A percentile compares a stretch with the other conserved stretches of the same genome.
These are phyloP conservation scores for Epirrhoe alternata DNA, from an alignment of 2,888 invertebrate genomes.

Conservation along the genomic window DNA sequence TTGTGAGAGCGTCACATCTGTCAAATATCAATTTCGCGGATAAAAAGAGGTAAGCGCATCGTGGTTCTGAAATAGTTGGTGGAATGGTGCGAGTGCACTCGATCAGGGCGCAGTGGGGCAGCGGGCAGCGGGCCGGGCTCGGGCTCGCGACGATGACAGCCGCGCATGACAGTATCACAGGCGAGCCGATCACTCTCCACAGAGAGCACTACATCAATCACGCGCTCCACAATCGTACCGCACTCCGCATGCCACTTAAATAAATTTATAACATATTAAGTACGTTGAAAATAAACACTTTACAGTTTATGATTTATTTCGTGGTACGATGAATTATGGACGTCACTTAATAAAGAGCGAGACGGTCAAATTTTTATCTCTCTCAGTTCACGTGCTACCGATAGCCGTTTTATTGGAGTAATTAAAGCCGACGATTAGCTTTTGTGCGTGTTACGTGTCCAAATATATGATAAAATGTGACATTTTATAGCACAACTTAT, in stretches of 20 bases:
- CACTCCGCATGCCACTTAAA: conserved; percentile 77
- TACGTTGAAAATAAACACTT: conserved; percentile 84
- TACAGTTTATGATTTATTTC: conserved; percentile 83
- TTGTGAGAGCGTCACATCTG: not conserved
- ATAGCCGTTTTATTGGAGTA: conserved; percentile 82
- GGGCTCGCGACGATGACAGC: conserved; percentile 48
- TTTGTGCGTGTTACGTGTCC: conserved; percentile 68
- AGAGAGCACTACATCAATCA: conserved; percentile 82
- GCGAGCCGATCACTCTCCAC: conserved; percentile 69
- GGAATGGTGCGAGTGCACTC: conserved; percentile 41
- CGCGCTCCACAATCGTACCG: conserved; percentile 75
- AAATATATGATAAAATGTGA: conserved; percentile 74
- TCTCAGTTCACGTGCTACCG: conserved; percentile 76
- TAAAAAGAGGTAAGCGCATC: conserved; percentile 66
- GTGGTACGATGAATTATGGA: conserved; percentile 79
- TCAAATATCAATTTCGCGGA: conserved; percentile 11
- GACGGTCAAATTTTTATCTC: conserved; percentile 70
- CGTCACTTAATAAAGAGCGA: conserved; percentile 75
- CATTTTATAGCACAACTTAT: conserved; percentile 66
- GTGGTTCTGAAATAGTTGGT: conserved; percentile 58
- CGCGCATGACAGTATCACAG: conserved; percentile 71
- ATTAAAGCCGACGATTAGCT: conserved; percentile 78
- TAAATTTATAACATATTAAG: conserved; percentile 85
- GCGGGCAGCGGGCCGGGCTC: not conserved
- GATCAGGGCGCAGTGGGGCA: conserved; percentile 43